Evolutionary conservation across 2,797 vertebrate species (phyloP).

Genomic region (Potorous gilbertii): DNA sequence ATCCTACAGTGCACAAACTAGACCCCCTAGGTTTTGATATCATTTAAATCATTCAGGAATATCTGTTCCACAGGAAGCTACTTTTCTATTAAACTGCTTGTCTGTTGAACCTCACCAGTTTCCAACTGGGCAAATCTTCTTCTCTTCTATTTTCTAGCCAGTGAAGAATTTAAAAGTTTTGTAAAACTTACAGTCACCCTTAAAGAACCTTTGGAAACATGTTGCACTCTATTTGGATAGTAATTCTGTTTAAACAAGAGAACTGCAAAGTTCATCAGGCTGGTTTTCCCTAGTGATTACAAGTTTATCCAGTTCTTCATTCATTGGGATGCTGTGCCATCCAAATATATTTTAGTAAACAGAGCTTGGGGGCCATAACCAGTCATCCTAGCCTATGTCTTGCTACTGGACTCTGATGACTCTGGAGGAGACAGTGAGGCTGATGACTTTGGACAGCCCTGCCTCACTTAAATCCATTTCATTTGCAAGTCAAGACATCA

Average conservation of each 20-base stretch:
- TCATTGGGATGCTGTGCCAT: background rate
- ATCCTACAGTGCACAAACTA: background rate
- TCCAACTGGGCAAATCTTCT: background rate
- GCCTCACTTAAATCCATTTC: background rate
- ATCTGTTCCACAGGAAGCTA: background rate
- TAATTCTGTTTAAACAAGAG: background rate
- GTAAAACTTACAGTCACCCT: background rate
- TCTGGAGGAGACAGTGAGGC: too few relatives aligned
- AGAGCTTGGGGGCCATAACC: background rate
- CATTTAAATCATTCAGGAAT: background rate
- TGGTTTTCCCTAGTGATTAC: background rate
- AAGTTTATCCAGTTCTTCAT: background rate
- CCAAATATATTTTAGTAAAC: background rate
- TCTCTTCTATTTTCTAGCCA: background rate
- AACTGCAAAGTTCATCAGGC: background rate
- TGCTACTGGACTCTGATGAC: background rate
- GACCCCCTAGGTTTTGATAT: background rate
- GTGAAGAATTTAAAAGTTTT: background rate
- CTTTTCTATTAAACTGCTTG: background rate
- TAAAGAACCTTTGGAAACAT: background rate
- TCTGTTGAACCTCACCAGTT: background rate
- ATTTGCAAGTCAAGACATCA: background rate
- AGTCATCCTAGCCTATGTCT: background rate
- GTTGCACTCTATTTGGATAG: background rate
- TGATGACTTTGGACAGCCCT: background rate